Evolutionary conservation across 2,113 vertebrate genomes (phyloP), one percentile per base, ranked within the genome.

Genomic region (Narcine bancroftii): DNA sequence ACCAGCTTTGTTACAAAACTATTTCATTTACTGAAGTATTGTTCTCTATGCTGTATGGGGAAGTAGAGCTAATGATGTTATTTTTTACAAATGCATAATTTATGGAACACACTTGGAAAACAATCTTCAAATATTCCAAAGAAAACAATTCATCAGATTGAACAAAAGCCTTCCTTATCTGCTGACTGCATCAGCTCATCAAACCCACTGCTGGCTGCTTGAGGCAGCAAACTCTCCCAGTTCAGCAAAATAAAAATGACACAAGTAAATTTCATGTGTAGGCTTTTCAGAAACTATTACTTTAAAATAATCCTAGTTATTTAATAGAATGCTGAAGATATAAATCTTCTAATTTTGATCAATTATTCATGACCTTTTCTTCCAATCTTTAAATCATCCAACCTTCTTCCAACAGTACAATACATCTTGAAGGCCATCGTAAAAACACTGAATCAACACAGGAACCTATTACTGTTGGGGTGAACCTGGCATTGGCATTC

Each of bases 41-140:
- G 36, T 19, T 63, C 81, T 83, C 10, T 47, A 33, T 53, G 2
- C 26, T 53, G 29, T 11, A 83, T 15, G 50, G 47, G 53, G 79
- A 29, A 83, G 79, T 26, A 15, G 26, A 26, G 11, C 47, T 26
- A 83, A 53, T 81, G 77, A 81, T 29, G 26, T 50, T 81, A 53
- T 83, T n/a, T 87, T 24, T 87, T 63, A 2, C 53, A 60, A 63
- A 87, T 87, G 81, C 50, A 63, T 87, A 60, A 87, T 87, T 87
- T n/a, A 87, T 63, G 53, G 81, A 60, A 60, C 33, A 39, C n/a
- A 75, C 33, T 7, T 7, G 33, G 47, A 29, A 85, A 81, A n/a
- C 15, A n/a, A 60, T 60, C 81, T 29, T 21, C 53, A 60, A 53
- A 60, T 60, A 60, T 15, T 85, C 53, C 13, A 7, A 72, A 72